Conservation (phyloP, 2,888 invertebrate species). For the Scotopteryx bipunctaria region DNA sequence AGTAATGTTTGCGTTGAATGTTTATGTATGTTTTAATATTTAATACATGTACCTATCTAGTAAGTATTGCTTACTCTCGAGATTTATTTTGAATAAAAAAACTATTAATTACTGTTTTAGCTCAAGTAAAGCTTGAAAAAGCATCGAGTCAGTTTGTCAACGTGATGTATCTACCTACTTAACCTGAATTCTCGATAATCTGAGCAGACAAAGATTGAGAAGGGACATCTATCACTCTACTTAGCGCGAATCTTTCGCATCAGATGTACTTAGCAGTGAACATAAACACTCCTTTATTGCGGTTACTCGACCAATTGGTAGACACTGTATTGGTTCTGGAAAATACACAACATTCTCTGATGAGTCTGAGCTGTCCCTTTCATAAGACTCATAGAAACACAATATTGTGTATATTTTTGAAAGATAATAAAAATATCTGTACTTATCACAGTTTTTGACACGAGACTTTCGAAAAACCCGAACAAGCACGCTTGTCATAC, state of each 20-base stretch:
- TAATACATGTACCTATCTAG: background rate
- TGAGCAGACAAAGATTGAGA: conserved; percentile 66
- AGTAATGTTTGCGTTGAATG: conserved; percentile 1
- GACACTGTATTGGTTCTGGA: conserved; percentile 5
- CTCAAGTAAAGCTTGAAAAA: conserved; percentile 17
- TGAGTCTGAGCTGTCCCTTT: too few relatives aligned
- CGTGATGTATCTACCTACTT: conserved; percentile 35
- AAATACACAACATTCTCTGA: too few relatives aligned
- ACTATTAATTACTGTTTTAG: too few relatives aligned
- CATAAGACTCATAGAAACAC: too few relatives aligned
- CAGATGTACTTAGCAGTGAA: conserved; percentile 42
- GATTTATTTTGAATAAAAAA: too few relatives aligned
- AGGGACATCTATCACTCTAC: conserved; percentile 59
- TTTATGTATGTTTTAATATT: background rate
- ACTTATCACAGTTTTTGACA: too few relatives aligned
- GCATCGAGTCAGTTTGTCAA: conserved; percentile 22
- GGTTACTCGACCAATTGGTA: conserved; percentile 27
- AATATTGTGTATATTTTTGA: too few relatives aligned
- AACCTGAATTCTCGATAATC: conserved; percentile 63
- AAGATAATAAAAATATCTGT: too few relatives aligned
- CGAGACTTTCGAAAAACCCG: too few relatives aligned
- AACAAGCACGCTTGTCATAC: too few relatives aligned
- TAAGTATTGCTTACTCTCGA: too few relatives aligned
- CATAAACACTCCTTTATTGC: conserved; percentile 43
- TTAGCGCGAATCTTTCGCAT: conserved; percentile 38